A percentile compares a stretch with the other conserved stretches of the same genome.
Conservation (phyloP, 2,113 vertebrate species). For the Bettongia penicillata region DNA sequence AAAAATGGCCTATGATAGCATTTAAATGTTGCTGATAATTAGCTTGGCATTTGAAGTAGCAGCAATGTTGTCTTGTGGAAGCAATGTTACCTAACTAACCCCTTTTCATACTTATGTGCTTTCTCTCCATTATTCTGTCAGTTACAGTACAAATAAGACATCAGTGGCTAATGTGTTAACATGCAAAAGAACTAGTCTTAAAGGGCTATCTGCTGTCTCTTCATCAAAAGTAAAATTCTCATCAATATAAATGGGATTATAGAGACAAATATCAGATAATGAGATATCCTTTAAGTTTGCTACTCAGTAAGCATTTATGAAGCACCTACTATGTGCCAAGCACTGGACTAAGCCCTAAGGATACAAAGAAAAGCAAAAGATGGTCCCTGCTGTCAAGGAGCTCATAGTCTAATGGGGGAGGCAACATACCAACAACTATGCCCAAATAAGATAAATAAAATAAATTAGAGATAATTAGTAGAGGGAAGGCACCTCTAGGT, state of each 20-base stretch:
- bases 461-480: not conserved
- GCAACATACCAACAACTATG: not conserved
- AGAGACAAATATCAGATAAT: slow-evolving; percentile 64
- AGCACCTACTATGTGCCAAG: slow-evolving; percentile 22
- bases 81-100: slow-evolving; percentile 90
- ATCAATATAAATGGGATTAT: slow-evolving; percentile 79
- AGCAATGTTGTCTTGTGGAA: slow-evolving; percentile 90
- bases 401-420: not conserved
- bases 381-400: not conserved
- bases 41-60: slow-evolving; percentile 93
- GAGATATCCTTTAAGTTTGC: slow-evolving; percentile 66
- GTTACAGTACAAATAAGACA: slow-evolving; percentile 87
- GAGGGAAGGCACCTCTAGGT: not conserved
- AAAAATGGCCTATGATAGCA: slow-evolving; percentile 86
- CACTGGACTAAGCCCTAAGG: not conserved
- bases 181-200: slow-evolving; percentile 80
- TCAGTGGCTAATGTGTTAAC: slow-evolving; percentile 87
- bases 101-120: slow-evolving; percentile 86
- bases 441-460: not conserved
- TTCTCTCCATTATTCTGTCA: slow-evolving; percentile 91
- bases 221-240: slow-evolving; percentile 78
- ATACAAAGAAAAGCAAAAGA: not conserved
- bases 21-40: slow-evolving; percentile 93
- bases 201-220: slow-evolving; percentile 82
- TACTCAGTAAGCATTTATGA: slow-evolving; percentile 68